Evolutionary conservation across 2,888 invertebrate species (phyloP).

Genomic region (Drosophila anomalata): DNA sequence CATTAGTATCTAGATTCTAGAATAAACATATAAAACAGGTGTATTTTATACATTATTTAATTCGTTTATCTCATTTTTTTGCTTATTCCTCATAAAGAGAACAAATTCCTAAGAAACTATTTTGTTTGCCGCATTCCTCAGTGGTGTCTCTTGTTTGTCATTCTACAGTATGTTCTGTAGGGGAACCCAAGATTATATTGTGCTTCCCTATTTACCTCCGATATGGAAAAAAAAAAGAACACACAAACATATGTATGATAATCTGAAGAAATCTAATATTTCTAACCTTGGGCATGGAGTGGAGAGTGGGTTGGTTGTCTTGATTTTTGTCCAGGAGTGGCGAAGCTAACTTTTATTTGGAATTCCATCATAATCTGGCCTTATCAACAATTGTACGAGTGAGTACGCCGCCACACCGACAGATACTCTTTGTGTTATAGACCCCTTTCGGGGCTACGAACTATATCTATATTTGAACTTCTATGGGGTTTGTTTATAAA

Average conservation of each 20-base stretch:
- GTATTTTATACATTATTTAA: background rate
- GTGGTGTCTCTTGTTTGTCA: background rate
- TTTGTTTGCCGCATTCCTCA: background rate
- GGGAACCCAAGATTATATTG: background rate
- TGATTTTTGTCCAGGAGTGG: constrained; percentile 7
- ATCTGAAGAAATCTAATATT: constrained; percentile 41
- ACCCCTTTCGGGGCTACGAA: constrained; percentile 25
- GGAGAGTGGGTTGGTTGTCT: constrained; percentile 36
- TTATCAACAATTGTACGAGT: constrained; percentile 30
- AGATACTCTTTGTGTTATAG: constrained; percentile 34
- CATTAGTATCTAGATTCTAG: background rate
- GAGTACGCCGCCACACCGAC: constrained; percentile 25
- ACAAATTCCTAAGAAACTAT: background rate
- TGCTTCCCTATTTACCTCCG: background rate
- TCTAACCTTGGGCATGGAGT: constrained; percentile 39
- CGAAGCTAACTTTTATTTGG: constrained; percentile 17
- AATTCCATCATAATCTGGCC: constrained; percentile 44
- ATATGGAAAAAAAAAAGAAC: constrained; percentile 20
- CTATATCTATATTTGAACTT: constrained; percentile 3
- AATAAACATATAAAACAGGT: background rate
- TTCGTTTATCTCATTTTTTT: background rate
- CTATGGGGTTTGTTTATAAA: too few species aligned
- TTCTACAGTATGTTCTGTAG: background rate
- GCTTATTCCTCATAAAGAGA: background rate
- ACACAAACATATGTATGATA: constrained; percentile 24